Base-by-base conservation (phyloP, 1,140 invertebrate genomes). In the Lucilia cuprina region DNA sequence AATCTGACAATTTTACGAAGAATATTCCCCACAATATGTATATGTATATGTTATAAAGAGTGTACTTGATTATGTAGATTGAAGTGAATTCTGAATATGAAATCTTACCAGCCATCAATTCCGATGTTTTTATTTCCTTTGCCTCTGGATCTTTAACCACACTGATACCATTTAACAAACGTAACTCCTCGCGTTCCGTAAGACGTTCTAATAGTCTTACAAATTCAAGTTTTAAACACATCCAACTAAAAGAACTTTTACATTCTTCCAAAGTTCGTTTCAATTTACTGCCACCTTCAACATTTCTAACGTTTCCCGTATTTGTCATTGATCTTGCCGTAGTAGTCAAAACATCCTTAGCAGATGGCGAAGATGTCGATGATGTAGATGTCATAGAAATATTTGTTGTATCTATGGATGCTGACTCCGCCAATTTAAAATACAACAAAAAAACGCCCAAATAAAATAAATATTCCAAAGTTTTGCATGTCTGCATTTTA, bases 201-300 rank as follows among this genome's bases (percentile, higher is more conserved):
- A 96, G 88, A 85, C 94, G 94, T 86, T 96, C 95, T 41, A 96
- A 92, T 87, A 96, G 93, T 1, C 94, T 94, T 13, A 96, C 94
- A n/a, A 96, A 93, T 90, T 96, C 95, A 77, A 97, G 92, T 89
- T 96, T 96, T 14, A 96, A 91, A 87, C 96, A 97, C 41, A 95
- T 95, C 9, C 94, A 92, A 90, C 94, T 96, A 86, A 96, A 96
- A 0, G 93, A 92, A 8, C 94, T 94, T 25, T 93, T 91, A 87
- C 96, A 96, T 86, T 95, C 94, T 21, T 83, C 88, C 12, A 87
- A 83, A 35, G 75, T 86, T n/a, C 82, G 83, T 55, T 82, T 84
- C n/a, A 85, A 50, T 35, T 78, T 84, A 17, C 19, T 60, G 14
- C 41, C 49, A 21, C 65, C n/a, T 41, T 41, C 41, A 41, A 41